Conservation (phyloP, 2,888 invertebrate species). For the Pterobdella sp. region DNA sequence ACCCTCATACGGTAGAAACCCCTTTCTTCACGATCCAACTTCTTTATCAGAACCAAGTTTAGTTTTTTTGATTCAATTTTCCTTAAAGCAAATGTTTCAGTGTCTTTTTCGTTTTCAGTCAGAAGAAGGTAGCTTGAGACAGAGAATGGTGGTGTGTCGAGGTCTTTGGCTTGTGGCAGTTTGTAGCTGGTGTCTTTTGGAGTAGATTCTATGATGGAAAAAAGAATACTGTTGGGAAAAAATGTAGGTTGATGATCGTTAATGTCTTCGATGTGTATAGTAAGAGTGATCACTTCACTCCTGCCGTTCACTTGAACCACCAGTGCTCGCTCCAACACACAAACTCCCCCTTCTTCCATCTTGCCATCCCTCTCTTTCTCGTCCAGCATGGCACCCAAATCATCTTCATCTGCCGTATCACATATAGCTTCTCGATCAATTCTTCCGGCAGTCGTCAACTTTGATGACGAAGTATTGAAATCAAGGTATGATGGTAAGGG, state of each 20-base stretch:
- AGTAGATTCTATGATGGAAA: constrained; percentile 34
- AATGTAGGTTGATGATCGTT: constrained; percentile 29
- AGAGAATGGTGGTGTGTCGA: constrained; percentile 27
- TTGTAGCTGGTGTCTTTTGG: constrained; percentile 30
- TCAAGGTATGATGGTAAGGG: constrained; percentile 29
- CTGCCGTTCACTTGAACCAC: constrained; percentile 3
- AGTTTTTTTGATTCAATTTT: constrained; percentile 29
- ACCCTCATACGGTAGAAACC: constrained; percentile 28
- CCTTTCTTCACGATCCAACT: constrained; percentile 41
- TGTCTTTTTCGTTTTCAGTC: neutral
- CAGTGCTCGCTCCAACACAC: neutral
- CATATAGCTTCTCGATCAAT: constrained; percentile 35
- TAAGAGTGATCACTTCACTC: constrained; percentile 24
- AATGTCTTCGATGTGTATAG: constrained; percentile 31
- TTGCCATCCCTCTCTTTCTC: neutral
- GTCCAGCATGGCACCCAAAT: constrained; percentile 24
- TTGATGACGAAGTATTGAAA: constrained; percentile 31
- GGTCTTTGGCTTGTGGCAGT: constrained; percentile 34
- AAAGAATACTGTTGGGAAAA: constrained; percentile 28
- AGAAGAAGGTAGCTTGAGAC: constrained; percentile 31
- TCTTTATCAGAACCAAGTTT: constrained; percentile 34
- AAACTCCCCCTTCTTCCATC: neutral
- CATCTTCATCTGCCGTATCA: constrained; percentile 32
- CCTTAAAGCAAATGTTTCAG: constrained; percentile 16
- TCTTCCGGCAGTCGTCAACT: constrained; percentile 31